Percentiles rank a stretch among this genome's conserved stretches.
phyloP scores from a whole-genome alignment of 2,888 invertebrate genomes.

The Mantis religiosa region DNA sequence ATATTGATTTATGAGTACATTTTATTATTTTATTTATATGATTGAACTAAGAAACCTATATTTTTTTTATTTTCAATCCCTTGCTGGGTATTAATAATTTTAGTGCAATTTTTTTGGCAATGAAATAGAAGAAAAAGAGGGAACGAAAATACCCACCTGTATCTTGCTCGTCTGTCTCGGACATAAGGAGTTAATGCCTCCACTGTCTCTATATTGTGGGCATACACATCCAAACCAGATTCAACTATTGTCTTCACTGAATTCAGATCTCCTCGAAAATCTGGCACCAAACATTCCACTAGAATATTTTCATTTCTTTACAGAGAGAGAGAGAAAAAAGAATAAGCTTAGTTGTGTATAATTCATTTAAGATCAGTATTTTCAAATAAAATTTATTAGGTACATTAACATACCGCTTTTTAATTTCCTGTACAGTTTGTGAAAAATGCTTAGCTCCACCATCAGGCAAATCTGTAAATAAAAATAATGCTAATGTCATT shows the following conservation, averaged over 20 bases:
- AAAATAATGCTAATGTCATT: background rate
- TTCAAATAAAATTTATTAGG: background rate
- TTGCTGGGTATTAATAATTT: too few relatives aligned
- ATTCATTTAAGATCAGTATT: background rate
- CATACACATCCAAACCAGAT: constrained; percentile 91
- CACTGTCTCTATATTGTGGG: constrained; percentile 98
- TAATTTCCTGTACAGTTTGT: constrained; percentile 83
- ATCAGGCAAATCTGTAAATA: constrained; percentile 77
- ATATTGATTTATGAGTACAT: too few relatives aligned
- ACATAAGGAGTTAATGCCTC: constrained; percentile 86
- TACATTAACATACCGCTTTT: constrained; percentile 57
- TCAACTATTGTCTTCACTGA: constrained; percentile 70
- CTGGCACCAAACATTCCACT: constrained; percentile 95
- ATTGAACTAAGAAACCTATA: too few relatives aligned
- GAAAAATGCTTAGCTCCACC: constrained; percentile 94
- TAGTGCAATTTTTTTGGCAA: too few relatives aligned
- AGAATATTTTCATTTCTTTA: constrained; percentile 72
- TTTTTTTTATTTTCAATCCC: too few relatives aligned
- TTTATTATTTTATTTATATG: too few relatives aligned
- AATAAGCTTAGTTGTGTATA: background rate
- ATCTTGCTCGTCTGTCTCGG: constrained; percentile 89
- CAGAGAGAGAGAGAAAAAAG: background rate
- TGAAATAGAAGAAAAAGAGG: background rate
- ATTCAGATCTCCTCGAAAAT: constrained; percentile 80
- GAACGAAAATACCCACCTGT: constrained; percentile 46